Evolutionary conservation across 1,140 invertebrate genomes (phyloP).

Genomic region (Drosophila cardini): DNA sequence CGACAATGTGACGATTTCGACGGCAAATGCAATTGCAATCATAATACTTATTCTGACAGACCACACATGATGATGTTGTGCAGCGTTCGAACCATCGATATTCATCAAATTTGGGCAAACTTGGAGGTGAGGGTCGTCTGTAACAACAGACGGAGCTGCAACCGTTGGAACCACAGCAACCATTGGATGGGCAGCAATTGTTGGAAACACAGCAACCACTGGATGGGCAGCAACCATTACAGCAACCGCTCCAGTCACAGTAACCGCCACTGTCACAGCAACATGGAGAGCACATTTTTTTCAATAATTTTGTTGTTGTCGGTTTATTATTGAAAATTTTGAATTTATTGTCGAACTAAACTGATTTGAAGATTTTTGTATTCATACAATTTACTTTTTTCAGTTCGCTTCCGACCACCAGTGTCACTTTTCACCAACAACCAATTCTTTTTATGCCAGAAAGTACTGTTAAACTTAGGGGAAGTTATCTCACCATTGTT

Average conservation of each 20-base stretch:
- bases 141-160: background rate
- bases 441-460: too few relatives aligned
- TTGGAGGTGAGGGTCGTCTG: background rate
- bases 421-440: too few relatives aligned
- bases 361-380: background rate
- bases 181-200: background rate
- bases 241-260: background rate
- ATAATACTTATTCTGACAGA: background rate
- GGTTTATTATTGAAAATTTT: conserved; percentile 3
- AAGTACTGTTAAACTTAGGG: too few relatives aligned
- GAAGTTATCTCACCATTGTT: too few relatives aligned
- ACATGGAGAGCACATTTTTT: conserved; percentile 22
- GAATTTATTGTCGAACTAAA: conserved; percentile 1
- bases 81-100: conserved; percentile 35
- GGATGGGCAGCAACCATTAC: conserved; percentile 1
- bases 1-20: conserved; percentile 54
- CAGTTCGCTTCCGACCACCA: too few relatives aligned
- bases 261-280: background rate
- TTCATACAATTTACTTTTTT: too few relatives aligned
- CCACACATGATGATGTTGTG: background rate
- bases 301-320: conserved; percentile 34
- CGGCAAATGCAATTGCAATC: conserved; percentile 25
- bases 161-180: background rate
- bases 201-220: background rate
- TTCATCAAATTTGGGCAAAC: background rate